Evolutionary conservation across 2,888 invertebrate genomes (phyloP).

Genomic region (Hesperia comma): DNA sequence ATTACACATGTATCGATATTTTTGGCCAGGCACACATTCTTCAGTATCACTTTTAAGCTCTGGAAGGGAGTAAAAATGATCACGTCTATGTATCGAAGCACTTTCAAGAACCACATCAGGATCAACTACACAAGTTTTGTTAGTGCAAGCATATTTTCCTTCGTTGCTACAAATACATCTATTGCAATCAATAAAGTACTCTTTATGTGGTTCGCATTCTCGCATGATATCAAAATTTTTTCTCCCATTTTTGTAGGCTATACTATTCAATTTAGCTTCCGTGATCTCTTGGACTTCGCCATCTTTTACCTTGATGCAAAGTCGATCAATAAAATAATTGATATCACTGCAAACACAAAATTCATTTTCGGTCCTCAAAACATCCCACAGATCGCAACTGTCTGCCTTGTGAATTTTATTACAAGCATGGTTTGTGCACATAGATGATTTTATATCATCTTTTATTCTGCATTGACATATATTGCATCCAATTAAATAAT

Average conservation of each 20-base stretch:
- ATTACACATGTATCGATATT: conserved; percentile 59
- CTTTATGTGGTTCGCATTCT: conserved; percentile 37
- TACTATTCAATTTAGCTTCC: conserved; percentile 38
- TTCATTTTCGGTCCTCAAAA: conserved; percentile 50
- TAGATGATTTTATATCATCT: conserved; percentile 46
- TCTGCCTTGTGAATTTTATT: conserved; percentile 50
- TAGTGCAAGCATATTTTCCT: conserved; percentile 47
- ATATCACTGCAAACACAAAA: conserved; percentile 61
- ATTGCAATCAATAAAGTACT: conserved; percentile 55
- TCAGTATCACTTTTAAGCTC: conserved; percentile 43
- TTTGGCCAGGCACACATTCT: conserved; percentile 52
- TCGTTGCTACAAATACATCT: conserved; percentile 51
- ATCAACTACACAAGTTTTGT: conserved; percentile 43
- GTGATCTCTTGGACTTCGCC: conserved; percentile 48
- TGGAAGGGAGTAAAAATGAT: conserved; percentile 43
- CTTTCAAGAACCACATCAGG: neutral
- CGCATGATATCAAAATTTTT: conserved; percentile 38
- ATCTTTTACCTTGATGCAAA: conserved; percentile 51
- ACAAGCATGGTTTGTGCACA: conserved; percentile 59
- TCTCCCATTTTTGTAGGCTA: conserved; percentile 44
- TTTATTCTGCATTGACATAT: conserved; percentile 54
- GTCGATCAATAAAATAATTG: conserved; percentile 55
- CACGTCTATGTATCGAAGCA: neutral
- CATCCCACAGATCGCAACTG: conserved; percentile 54
- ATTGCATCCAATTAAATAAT: conserved; percentile 61